Base-by-base conservation (phyloP, 2,888 invertebrate genomes). In the Ectemnius cavifrons region DNA sequence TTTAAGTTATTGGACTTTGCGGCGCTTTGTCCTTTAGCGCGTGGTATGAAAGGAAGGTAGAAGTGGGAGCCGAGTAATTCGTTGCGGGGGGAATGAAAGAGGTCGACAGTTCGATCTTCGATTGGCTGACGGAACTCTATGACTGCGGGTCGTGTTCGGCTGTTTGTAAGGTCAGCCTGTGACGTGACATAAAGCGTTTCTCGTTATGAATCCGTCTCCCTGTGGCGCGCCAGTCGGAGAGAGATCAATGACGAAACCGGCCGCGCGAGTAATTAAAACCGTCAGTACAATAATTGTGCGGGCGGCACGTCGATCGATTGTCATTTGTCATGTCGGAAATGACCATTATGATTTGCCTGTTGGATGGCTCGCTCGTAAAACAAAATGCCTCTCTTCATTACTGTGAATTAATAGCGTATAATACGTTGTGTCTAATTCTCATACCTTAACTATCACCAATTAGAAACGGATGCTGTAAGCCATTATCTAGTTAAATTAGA, bases 191-290 rank as follows among this genome's bases (percentile, higher is more conserved):
- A 62, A 69, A 72, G 60, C 67, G 61, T 57, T 67, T 70, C 70
- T 63, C 75, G 72, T 76, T 78, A 69, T 57, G 73, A 78, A 73
- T 71, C 68, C 46, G 47, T 60, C 52, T 75, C 61, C 63, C 59
- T 65, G 47, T 59, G 57, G 56, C 18, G 59, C 71, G 67, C 59
- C 59, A 59, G 58, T 64, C 66, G n/a, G n/a, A 65, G 77, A 61
- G 52, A 67, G 70, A 73, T 81, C 67, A 69, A 68, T 49, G 71
- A 57, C 58, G 72, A 61, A 67, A 57, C 65, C 79, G 28, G 67
- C 73, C 77, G 73, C 37, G 81, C 81, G 81, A 28, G 65, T 77
- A 77, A 81, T 81, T 81, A 81, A 81, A 80, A 81, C 77, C 79
- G 75, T 77, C 71, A 59, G 68, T 58, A 47, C 60, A 70, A 78